These are phyloP conservation scores for Xenopus tropicalis DNA, from an alignment of 2,113 vertebrate genomes.

Conservation along the genomic window DNA sequence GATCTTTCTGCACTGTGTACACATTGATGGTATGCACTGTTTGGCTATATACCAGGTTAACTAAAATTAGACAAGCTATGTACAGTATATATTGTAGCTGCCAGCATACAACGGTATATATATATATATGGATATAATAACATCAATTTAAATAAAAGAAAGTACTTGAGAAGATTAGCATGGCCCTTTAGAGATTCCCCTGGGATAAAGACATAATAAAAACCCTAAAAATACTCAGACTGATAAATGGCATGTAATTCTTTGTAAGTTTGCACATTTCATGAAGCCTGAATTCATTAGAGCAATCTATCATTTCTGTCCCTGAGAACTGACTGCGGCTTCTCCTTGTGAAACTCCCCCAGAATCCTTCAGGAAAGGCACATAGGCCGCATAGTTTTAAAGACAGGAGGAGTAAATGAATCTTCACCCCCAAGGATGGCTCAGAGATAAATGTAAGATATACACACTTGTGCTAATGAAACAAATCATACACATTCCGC, in stretches of 20 bases:
- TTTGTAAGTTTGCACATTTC: slow-evolving; percentile 1
- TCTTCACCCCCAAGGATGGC: background rate
- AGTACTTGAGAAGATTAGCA: too few relatives aligned
- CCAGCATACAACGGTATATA: too few relatives aligned
- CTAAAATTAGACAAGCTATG: too few relatives aligned
- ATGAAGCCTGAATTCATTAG: background rate
- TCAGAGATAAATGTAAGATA: background rate
- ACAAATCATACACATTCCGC: slow-evolving; percentile 5
- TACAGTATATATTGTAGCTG: too few relatives aligned
- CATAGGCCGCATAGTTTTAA: slow-evolving; percentile 1
- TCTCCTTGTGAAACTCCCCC: background rate
- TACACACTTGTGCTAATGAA: background rate
- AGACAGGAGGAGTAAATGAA: background rate
- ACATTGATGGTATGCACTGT: too few relatives aligned
- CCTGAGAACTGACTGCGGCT: background rate
- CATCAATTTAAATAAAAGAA: too few relatives aligned
- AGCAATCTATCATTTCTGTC: background rate
- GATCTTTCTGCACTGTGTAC: too few relatives aligned
- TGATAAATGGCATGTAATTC: slow-evolving; percentile 1
- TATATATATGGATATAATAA: too few relatives aligned
- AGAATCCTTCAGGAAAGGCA: background rate
- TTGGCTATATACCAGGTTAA: too few relatives aligned
- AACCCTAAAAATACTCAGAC: background rate
- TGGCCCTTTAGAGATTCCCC: background rate
- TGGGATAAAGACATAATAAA: background rate